Evolutionary conservation across 2,888 invertebrate species (phyloP).

Genomic region (Macrostomum cliftonense): DNA sequence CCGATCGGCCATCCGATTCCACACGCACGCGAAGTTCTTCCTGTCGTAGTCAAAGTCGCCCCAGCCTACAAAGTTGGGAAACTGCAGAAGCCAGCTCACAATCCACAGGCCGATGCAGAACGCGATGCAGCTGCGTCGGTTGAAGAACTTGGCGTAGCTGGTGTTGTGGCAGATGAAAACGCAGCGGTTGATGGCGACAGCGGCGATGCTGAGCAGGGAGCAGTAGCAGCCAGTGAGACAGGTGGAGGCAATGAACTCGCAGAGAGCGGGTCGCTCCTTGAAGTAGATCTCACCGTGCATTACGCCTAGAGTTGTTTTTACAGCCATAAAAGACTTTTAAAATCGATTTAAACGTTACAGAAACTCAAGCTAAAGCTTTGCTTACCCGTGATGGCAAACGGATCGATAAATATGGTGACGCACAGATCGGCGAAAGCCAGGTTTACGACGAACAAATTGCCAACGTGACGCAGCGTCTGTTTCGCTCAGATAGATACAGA

Average conservation of each 20-base stretch:
- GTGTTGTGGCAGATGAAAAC: slow-evolving; percentile 22
- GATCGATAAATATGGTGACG: too few relatives aligned
- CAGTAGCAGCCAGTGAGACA: slow-evolving; percentile 13
- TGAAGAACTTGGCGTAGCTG: slow-evolving; percentile 14
- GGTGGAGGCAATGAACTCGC: slow-evolving; percentile 24
- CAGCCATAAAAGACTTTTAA: too few relatives aligned
- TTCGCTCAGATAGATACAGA: too few relatives aligned
- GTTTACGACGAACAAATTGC: too few relatives aligned
- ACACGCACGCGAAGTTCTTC: slow-evolving; percentile 25
- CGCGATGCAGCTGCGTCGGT: too few relatives aligned
- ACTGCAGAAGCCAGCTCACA: slow-evolving; percentile 18
- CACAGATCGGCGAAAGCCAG: too few relatives aligned
- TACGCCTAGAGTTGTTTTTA: slow-evolving; percentile 16
- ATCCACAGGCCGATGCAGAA: slow-evolving; percentile 1
- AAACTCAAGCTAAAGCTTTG: too few relatives aligned
- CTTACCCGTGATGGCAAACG: too few relatives aligned
- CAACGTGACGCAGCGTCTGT: too few relatives aligned
- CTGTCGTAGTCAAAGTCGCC: slow-evolving; percentile 23
- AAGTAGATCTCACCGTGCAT: slow-evolving; percentile 25
- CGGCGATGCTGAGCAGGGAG: slow-evolving; percentile 22
- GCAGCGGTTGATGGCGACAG: slow-evolving; percentile 28
- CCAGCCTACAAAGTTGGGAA: slow-evolving; percentile 24
- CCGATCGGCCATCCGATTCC: slow-evolving; percentile 23
- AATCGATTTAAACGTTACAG: too few relatives aligned
- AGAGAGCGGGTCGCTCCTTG: slow-evolving; percentile 13